Evolutionary conservation across 2,113 vertebrate species (phyloP).

Genomic region (Heloderma charlesbogerti): DNA sequence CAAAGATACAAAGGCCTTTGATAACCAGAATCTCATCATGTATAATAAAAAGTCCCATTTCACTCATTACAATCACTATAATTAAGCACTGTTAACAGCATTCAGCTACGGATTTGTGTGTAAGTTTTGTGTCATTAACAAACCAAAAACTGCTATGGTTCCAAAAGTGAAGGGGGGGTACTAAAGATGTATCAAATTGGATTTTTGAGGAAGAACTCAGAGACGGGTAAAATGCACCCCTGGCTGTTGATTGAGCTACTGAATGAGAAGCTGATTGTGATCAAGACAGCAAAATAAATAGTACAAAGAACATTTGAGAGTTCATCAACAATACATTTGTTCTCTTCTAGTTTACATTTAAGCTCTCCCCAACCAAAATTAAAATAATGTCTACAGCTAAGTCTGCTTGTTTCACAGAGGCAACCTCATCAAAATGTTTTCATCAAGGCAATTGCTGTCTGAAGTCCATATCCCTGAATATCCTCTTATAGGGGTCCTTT

Average conservation of each 20-base stretch:
- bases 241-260: conserved; percentile 44
- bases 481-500: background rate
- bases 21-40: background rate
- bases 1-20: conserved; percentile 1
- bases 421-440: conserved; percentile 22
- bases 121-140: conserved; percentile 35
- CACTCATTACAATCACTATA: background rate
- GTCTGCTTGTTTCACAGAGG: background rate
- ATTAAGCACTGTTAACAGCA: conserved; percentile 37
- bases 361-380: conserved; percentile 23
- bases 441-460: background rate
- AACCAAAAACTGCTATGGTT: background rate
- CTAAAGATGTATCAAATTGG: background rate
- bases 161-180: background rate
- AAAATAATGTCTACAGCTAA: background rate
- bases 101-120: conserved; percentile 17
- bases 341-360: conserved; percentile 23
- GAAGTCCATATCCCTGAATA: background rate
- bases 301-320: conserved; percentile 5
- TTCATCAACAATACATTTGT: conserved; percentile 21
- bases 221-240: conserved; percentile 21
- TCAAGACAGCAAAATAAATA: conserved; percentile 34
- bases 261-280: conserved; percentile 46
- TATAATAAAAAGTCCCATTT: conserved; percentile 16
- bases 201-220: conserved; percentile 38